Percentiles rank a stretch among this genome's conserved stretches.
Evolutionary conservation across 2,113 vertebrate genomes (phyloP).

Genomic region (Uria lomvia): DNA sequence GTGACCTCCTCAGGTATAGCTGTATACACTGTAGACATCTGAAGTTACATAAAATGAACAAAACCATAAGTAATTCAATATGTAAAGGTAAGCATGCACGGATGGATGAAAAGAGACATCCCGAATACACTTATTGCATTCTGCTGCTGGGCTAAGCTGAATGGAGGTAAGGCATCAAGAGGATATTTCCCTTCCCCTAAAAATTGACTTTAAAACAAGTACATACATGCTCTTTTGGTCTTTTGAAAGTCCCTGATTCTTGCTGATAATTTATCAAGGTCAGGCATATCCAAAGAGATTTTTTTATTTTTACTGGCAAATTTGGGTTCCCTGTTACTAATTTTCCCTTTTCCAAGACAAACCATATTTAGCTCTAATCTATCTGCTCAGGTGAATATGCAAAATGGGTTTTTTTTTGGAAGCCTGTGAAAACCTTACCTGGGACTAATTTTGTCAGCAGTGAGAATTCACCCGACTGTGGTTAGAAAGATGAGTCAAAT

Average conservation of each 20-base stretch:
- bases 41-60: neutral
- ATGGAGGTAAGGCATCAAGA: neutral
- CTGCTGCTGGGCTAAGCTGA: neutral
- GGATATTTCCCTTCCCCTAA: neutral
- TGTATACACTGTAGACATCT: neutral
- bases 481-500: neutral
- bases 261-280: neutral
- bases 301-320: neutral
- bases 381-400: neutral
- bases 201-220: neutral
- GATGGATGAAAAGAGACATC: neutral
- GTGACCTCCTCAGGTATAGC: neutral
- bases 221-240: neutral
- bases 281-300: neutral
- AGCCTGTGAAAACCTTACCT: neutral
- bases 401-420: neutral
- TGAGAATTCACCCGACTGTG: neutral
- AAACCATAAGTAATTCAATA: neutral
- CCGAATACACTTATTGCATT: neutral
- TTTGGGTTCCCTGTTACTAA: neutral
- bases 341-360: neutral
- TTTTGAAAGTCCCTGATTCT: neutral
- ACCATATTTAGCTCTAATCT: neutral
- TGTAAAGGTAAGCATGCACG: neutral
- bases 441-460: neutral